phyloP scores from a whole-genome alignment of 2,888 invertebrate genomes.

The Eupithecia tripunctaria region DNA sequence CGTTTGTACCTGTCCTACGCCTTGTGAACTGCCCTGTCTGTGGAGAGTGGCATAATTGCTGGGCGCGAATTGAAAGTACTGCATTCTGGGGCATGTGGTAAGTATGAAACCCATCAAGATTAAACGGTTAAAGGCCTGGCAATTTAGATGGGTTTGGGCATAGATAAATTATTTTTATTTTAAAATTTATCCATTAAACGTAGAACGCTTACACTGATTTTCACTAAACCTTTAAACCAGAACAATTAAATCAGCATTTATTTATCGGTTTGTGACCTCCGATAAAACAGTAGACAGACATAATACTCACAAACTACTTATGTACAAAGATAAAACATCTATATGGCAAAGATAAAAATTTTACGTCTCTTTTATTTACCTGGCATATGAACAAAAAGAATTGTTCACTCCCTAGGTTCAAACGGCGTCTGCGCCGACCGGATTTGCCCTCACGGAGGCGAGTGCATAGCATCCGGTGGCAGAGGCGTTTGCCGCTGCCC shows the following conservation, averaged over 20 bases:
- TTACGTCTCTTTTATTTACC: background rate
- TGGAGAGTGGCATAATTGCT: constrained; percentile 87
- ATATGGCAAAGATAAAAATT: background rate
- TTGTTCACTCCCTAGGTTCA: constrained; percentile 77
- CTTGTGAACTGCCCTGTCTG: constrained; percentile 95
- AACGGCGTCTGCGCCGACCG: constrained; percentile 88
- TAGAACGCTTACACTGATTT: too few relatives aligned
- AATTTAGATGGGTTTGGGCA: too few relatives aligned
- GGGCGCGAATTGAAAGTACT: constrained; percentile 77
- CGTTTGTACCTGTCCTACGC: constrained; percentile 90
- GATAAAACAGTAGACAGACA: too few relatives aligned
- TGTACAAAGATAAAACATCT: too few relatives aligned
- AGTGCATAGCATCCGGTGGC: constrained; percentile 86
- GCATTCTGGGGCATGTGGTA: constrained; percentile 81
- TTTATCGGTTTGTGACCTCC: too few relatives aligned
- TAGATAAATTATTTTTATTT: too few relatives aligned
- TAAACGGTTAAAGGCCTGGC: background rate
- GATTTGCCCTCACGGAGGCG: constrained; percentile 91
- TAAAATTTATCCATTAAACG: too few relatives aligned
- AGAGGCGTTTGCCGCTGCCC: constrained; percentile 93
- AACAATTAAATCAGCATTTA: too few relatives aligned
- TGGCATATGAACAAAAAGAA: background rate
- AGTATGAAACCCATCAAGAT: constrained; percentile 48
- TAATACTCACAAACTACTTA: too few relatives aligned
- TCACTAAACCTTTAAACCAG: too few relatives aligned